phyloP scores from a whole-genome alignment of 1,140 invertebrate genomes.

The Vanessa tameamea region DNA sequence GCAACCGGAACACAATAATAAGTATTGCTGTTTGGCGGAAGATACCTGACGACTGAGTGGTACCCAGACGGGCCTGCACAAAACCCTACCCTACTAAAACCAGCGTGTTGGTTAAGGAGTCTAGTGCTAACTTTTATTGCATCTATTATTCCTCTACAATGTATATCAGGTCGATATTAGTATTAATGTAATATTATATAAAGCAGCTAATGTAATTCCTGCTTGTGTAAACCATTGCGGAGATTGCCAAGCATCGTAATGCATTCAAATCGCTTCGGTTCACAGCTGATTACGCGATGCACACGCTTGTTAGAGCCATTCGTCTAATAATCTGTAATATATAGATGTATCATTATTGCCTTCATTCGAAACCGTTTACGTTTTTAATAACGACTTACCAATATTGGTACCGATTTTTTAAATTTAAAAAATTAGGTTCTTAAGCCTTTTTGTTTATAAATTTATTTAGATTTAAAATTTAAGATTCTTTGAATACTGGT shows the following conservation, averaged over 20 bases:
- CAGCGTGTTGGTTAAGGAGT: no score
- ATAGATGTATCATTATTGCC: slow-evolving; percentile 4
- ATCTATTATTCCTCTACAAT: neutral
- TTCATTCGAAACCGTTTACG: neutral
- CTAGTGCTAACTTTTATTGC: no score
- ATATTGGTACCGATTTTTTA: no score
- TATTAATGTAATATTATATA: neutral
- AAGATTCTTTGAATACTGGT: no score
- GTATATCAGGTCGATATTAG: no score
- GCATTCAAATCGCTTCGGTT: slow-evolving; percentile 15
- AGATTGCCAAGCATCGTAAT: slow-evolving; percentile 12
- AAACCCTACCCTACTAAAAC: no score
- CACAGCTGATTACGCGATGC: slow-evolving; percentile 3
- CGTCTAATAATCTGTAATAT: slow-evolving; percentile 8
- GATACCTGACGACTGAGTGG: no score
- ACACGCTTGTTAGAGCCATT: slow-evolving; percentile 9
- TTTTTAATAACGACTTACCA: neutral
- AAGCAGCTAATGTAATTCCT: neutral
- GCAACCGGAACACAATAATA: no score
- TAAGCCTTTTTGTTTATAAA: neutral
- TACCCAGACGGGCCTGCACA: no score
- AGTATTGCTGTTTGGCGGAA: no score
- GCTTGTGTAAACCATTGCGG: neutral
- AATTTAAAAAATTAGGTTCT: neutral
- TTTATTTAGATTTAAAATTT: no score